These are phyloP conservation scores for Pangasius macronema DNA, from an alignment of 2,797 vertebrate genomes.

Conservation along the genomic window DNA sequence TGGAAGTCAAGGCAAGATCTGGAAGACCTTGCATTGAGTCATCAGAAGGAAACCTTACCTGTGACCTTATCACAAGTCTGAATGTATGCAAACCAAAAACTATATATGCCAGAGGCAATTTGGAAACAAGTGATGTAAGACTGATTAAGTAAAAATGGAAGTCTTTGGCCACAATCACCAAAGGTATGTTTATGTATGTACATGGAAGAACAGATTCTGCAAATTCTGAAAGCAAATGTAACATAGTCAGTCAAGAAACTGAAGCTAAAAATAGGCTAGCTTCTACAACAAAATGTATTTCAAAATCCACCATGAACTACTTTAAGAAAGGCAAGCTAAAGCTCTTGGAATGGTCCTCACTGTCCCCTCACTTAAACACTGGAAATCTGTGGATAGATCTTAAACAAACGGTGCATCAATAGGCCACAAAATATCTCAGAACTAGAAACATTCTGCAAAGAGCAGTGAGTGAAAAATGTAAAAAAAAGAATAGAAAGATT, in stretches of 20 bases:
- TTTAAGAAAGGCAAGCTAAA: neutral
- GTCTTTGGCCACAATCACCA: neutral
- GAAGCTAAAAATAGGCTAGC: neutral
- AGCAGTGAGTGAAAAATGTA: too few relatives aligned
- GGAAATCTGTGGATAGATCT: neutral
- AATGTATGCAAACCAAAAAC: neutral
- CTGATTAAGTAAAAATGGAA: neutral
- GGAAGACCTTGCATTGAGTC: neutral
- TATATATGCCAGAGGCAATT: neutral
- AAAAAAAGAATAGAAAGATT: neutral
- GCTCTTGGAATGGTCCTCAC: neutral
- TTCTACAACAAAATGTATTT: neutral
- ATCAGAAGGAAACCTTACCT: neutral
- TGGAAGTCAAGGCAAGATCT: neutral
- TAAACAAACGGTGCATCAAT: neutral
- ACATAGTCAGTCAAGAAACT: neutral
- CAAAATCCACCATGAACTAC: neutral
- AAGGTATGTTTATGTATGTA: neutral
- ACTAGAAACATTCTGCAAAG: neutral
- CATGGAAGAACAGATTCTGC: too few relatives aligned
- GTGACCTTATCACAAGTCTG: neutral
- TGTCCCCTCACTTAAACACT: neutral
- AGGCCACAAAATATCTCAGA: neutral
- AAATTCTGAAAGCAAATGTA: neutral
- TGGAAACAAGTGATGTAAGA: neutral